Evolutionary conservation across 2,113 vertebrate genomes (phyloP), one percentile per base, ranked within the genome.

Genomic region (Picathartes gymnocephalus): DNA sequence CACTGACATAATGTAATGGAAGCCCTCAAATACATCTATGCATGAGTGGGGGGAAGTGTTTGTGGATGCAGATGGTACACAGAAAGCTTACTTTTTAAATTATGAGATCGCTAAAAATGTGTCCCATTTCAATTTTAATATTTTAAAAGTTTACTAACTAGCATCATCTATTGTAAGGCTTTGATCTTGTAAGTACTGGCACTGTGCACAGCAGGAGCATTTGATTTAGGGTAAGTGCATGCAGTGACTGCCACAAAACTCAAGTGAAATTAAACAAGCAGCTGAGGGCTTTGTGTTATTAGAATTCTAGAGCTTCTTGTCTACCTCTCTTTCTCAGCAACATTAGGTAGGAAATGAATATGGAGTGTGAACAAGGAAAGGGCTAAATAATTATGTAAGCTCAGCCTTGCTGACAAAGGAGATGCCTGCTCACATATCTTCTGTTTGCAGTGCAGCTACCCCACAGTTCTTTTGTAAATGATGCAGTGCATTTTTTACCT

Each of bases 171-270:
- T 92, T 92, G 58, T 88, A 82, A 82, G 42, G 54, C 89, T 95
- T 97, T 97, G 93, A 95, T 96, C 81, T 93, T 86, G 27, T 88
- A 95, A 94, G 85, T 92, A 60, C 79, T 92, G 93, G 84, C 90
- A 86, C 87, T 94, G 90, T 86, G 94, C 94, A 96, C 94, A 96
- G 93, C 93, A 88, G 94, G 95, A 94, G 40, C 81, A 83, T 94
- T 95, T 94, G 90, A 94, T 95, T 91, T 90, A 90, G 84, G 84
- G 27, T 81, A 95, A 93, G 81, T 81, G 85, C 93, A 70, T 73
- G 84, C 2, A 3, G 92, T 92, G 93, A 35, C 87, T 95, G 85
- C 82, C 79, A 86, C 87, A 78, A 85, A 91, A 93, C 81, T 87
- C 58, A 33, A 87, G 51, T 73, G 74, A 93, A 95, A 91, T 95